Base-by-base conservation (phyloP, 2,888 invertebrate genomes). In the Alviniconcha strummeri region DNA sequence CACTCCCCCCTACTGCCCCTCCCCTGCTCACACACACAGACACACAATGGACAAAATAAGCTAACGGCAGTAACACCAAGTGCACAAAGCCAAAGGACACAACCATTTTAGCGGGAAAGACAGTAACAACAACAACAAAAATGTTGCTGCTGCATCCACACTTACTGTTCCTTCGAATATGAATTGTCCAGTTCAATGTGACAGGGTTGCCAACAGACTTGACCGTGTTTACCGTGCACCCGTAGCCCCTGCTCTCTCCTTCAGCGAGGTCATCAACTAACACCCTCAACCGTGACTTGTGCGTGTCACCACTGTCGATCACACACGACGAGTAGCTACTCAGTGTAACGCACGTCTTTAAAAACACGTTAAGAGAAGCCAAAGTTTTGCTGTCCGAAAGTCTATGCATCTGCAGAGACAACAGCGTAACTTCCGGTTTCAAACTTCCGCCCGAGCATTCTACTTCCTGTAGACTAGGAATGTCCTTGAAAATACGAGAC, bases 361-460 rank as follows among this genome's bases (percentile, higher is more conserved):
- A 74, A 17, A 82, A 55, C 0, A 19, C 57, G 55, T 75, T 75
- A 7, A 75, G 36, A 9, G 60, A 75, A 0, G 82, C 82, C 64
- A 82, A 67, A 13, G 74, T 52, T 4, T n/a, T 4, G 54, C 67
- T 76, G 13, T 82, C 82, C 15, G 76, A 19, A 17, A 54, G 57
- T n/a, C 36, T 13, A 54, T 60, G 67, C 82, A 82, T 15, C 55
- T 60, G 74, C 13, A 82, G 36, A 7, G 82, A 64, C 64, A 82
- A 17, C 54, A 82, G 55, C 19, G 76, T 82, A 54, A 76, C 82
- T 76, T 82, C 82, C 76, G 82, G 15, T 75, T 82, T 54, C 64
- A 82, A 17, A 71, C 72, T 80, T 56, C 71, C 71, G 11, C 67
- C 69, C 7, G 72, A 52, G 54, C 69, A 80, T 71, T 80, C 80